Conservation (phyloP, 2,113 vertebrate genomes). For the Tenebrosternarchus preto region DNA sequence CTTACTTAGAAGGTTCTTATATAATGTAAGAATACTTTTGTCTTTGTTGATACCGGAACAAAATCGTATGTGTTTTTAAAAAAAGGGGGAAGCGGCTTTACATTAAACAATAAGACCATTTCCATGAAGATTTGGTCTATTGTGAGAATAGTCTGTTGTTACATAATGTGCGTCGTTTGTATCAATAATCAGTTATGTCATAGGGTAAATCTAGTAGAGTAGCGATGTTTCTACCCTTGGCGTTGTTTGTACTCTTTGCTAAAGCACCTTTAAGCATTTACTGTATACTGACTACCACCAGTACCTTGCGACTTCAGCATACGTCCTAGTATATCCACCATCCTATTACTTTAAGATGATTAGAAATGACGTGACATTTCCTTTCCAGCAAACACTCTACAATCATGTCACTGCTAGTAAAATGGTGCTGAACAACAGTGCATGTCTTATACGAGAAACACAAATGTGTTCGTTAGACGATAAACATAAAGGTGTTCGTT, state of each 20-base stretch:
- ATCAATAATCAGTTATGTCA: neutral
- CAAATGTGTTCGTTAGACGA: too few relatives aligned
- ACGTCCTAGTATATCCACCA: neutral
- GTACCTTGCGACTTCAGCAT: neutral
- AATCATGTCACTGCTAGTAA: neutral
- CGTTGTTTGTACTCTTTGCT: too few relatives aligned
- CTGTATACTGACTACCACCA: neutral
- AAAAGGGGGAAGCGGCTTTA: too few relatives aligned
- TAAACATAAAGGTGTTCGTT: neutral
- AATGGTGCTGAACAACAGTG: neutral
- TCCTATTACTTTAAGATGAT: neutral
- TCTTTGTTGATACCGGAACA: too few relatives aligned
- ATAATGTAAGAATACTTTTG: too few relatives aligned
- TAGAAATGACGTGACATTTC: neutral
- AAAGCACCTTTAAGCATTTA: too few relatives aligned
- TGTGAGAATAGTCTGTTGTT: neutral
- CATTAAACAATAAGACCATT: too few relatives aligned
- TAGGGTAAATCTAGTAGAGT: too few relatives aligned
- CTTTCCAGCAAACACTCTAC: too few relatives aligned
- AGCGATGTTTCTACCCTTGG: neutral
- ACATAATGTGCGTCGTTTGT: neutral
- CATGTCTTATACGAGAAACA: too few relatives aligned
- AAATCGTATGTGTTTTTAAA: too few relatives aligned
- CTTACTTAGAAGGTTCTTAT: neutral
- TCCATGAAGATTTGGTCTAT: too few relatives aligned